These are phyloP conservation scores for Drosophila ohnishii DNA, from an alignment of 1,140 invertebrate genomes.

Conservation along the genomic window DNA sequence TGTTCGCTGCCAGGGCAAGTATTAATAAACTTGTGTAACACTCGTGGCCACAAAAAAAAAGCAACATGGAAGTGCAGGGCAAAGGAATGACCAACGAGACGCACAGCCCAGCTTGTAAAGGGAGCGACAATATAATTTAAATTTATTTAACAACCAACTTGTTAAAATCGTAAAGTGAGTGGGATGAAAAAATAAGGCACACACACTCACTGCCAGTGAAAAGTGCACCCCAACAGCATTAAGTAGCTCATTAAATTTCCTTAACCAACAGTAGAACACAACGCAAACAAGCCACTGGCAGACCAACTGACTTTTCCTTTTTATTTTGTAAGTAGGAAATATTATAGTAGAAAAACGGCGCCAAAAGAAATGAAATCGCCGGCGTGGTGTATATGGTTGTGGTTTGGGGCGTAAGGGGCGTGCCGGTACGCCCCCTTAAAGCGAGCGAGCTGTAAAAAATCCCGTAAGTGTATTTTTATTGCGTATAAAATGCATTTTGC, in stretches of 20 bases:
- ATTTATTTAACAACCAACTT: slow-evolving; percentile 80
- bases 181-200: slow-evolving; percentile 18
- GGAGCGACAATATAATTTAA: slow-evolving; percentile 71
- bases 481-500: slow-evolving; percentile 81
- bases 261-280: slow-evolving; percentile 43
- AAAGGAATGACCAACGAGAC: slow-evolving; percentile 55
- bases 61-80: slow-evolving; percentile 9
- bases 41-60: slow-evolving; percentile 15
- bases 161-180: slow-evolving; percentile 66
- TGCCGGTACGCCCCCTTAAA: slow-evolving; percentile 20
- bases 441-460: slow-evolving; percentile 69
- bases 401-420: slow-evolving; percentile 2
- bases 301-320: slow-evolving; percentile 64
- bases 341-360: slow-evolving; percentile 71
- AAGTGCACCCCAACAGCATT: slow-evolving; percentile 68
- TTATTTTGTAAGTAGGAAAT: slow-evolving; percentile 77
- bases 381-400: not conserved
- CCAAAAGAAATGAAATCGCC: slow-evolving; percentile 58
- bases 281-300: slow-evolving; percentile 44
- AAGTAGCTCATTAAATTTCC: slow-evolving; percentile 80
- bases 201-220: slow-evolving; percentile 16
- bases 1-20: slow-evolving; percentile 45
- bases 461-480: slow-evolving; percentile 79
- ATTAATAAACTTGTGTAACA: slow-evolving; percentile 70
- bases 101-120: slow-evolving; percentile 37